These are phyloP conservation scores for Thysanoteuthis rhombus DNA, from an alignment of 2,888 invertebrate species.

Conservation along the genomic window DNA sequence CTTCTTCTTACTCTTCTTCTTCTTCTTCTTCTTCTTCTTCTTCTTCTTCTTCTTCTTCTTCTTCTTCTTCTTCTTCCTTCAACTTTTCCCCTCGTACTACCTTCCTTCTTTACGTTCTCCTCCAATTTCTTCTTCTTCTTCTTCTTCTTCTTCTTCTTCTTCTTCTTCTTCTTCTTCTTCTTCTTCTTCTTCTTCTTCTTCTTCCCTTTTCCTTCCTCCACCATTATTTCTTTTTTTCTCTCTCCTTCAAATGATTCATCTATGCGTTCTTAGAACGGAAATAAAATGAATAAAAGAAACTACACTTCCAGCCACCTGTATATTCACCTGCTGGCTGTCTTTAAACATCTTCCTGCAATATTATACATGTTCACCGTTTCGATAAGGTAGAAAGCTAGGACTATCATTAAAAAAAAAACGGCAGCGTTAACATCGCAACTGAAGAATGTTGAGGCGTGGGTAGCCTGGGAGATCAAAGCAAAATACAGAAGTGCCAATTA, in stretches of 20 bases:
- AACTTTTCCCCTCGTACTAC: too few species aligned
- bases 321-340: neutral
- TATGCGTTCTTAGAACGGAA: neutral
- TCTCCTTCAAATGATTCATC: neutral
- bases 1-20: too few species aligned
- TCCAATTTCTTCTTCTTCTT: too few species aligned
- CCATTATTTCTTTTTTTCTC: too few species aligned
- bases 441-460: neutral
- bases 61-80: too few species aligned
- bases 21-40: too few species aligned
- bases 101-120: too few species aligned
- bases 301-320: neutral
- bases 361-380: neutral
- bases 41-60: too few species aligned
- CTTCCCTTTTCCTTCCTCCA: neutral
- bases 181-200: neutral
- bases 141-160: too few species aligned
- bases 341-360: neutral
- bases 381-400: neutral
- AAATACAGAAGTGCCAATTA: neutral
- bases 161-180: neutral
- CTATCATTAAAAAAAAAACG: neutral
- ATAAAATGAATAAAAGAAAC: neutral
- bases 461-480: neutral
- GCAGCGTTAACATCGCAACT: neutral